phyloP scores from a whole-genome alignment of 2,888 invertebrate species.

The Drosophila stalkeri region DNA sequence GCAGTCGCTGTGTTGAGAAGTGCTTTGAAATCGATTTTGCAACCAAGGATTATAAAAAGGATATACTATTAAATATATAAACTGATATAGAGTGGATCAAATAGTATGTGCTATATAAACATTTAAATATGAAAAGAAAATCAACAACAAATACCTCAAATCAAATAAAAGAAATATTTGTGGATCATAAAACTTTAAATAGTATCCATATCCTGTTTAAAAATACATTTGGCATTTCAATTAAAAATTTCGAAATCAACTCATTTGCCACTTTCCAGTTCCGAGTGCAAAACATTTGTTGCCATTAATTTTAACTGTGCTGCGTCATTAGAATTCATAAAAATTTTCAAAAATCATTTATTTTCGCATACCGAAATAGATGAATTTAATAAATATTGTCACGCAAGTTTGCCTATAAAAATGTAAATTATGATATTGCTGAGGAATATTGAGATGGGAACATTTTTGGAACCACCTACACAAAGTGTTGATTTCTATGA shows the following conservation, averaged over 20 bases:
- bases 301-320: conserved; percentile 64
- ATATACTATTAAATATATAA: conserved; percentile 30
- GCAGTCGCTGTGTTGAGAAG: conserved; percentile 70
- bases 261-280: conserved; percentile 28
- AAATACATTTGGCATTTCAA: conserved; percentile 13
- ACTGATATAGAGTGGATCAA: conserved; percentile 5
- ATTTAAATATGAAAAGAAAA: background rate
- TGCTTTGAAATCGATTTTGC: conserved; percentile 36
- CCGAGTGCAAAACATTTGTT: conserved; percentile 71
- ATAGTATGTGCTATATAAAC: conserved; percentile 25
- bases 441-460: conserved; percentile 44
- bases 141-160: background rate
- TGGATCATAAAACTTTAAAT: background rate
- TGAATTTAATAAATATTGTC: conserved; percentile 64
- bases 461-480: conserved; percentile 36
- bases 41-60: conserved; percentile 52
- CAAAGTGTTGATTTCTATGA: conserved; percentile 18
- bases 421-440: conserved; percentile 68
- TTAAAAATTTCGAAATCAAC: background rate
- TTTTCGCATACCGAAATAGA: conserved; percentile 59
- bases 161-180: too few relatives aligned
- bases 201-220: conserved; percentile 23
- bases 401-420: conserved; percentile 58
- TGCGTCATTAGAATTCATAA: conserved; percentile 45
- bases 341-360: conserved; percentile 37